Evolutionary conservation across 2,797 vertebrate genomes (phyloP).

Genomic region (Anguilla marmorata): DNA sequence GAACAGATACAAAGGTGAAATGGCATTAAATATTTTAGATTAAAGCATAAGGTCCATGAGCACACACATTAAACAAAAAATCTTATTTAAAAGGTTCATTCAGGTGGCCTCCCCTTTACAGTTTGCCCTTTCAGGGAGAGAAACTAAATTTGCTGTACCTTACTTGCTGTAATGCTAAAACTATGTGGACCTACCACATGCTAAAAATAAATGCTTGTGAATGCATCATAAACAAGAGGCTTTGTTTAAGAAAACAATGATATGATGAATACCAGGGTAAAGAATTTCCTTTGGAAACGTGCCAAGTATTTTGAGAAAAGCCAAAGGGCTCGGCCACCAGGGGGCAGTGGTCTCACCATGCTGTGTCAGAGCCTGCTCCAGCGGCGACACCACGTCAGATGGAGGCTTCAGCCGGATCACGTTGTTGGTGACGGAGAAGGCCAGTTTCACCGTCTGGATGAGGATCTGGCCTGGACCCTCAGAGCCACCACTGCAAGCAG

Average conservation of each 20-base stretch:
- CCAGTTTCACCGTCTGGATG: constrained; percentile 94
- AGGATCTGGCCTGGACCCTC: constrained; percentile 93
- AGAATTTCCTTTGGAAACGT: neutral
- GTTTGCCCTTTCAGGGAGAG: too few relatives aligned
- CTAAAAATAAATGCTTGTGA: neutral
- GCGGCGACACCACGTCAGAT: constrained; percentile 82
- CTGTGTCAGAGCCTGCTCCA: constrained; percentile 95
- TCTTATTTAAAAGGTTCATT: too few relatives aligned
- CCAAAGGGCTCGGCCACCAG: neutral
- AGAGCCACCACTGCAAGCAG: constrained; percentile 76
- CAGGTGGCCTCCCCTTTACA: too few relatives aligned
- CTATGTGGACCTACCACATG: neutral
- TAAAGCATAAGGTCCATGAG: neutral
- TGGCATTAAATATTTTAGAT: neutral
- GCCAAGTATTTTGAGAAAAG: neutral
- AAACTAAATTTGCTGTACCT: too few relatives aligned
- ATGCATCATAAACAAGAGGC: neutral
- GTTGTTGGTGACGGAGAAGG: constrained; percentile 95
- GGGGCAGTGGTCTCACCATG: constrained; percentile 66
- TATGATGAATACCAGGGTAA: neutral
- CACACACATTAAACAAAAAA: too few relatives aligned
- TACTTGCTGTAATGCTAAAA: neutral
- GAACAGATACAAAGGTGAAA: neutral
- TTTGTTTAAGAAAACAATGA: neutral
- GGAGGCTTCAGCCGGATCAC: constrained; percentile 91